Percentiles rank a stretch among this genome's conserved stretches.
Evolutionary conservation across 2,888 invertebrate species (phyloP).

Genomic region (Smittia sp.): DNA sequence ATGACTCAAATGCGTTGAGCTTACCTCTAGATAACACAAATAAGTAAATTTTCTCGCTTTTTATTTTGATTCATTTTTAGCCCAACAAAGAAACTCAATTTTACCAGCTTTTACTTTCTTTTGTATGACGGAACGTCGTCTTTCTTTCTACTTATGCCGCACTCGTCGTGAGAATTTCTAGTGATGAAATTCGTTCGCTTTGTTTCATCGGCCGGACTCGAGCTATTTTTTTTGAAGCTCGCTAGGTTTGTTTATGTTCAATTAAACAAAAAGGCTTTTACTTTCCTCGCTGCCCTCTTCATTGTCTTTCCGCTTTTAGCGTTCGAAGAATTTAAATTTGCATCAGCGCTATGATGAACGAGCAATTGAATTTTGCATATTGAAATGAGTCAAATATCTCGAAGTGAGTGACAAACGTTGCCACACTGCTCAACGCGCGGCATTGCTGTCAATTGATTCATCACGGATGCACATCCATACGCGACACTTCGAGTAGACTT

Average conservation of each 20-base stretch:
- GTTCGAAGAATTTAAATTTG: too few relatives aligned
- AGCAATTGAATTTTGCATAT: too few relatives aligned
- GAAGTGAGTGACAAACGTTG: not conserved
- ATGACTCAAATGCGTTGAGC: not conserved
- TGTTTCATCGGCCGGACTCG: not conserved
- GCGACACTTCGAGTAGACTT: constrained; percentile 37
- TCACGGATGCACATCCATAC: constrained; percentile 38
- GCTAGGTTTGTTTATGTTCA: not conserved
- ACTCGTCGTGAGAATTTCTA: constrained; percentile 15
- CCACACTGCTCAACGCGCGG: not conserved
- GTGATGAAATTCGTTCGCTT: constrained; percentile 12
- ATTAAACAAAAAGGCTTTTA: constrained; percentile 30
- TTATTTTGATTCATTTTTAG: constrained; percentile 20
- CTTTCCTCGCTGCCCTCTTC: not conserved
- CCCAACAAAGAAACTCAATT: constrained; percentile 24
- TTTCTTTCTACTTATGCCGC: not conserved
- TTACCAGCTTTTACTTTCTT: constrained; percentile 28
- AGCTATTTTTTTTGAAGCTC: not conserved
- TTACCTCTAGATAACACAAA: not conserved
- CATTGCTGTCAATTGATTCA: constrained; percentile 37
- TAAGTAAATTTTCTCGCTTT: not conserved
- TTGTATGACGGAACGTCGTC: not conserved
- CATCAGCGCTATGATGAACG: too few relatives aligned
- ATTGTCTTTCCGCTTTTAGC: too few relatives aligned
- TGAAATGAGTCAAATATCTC: too few relatives aligned